Conservation (phyloP, 2,797 vertebrate genomes). For the Oceanodroma leucorhoa region DNA sequence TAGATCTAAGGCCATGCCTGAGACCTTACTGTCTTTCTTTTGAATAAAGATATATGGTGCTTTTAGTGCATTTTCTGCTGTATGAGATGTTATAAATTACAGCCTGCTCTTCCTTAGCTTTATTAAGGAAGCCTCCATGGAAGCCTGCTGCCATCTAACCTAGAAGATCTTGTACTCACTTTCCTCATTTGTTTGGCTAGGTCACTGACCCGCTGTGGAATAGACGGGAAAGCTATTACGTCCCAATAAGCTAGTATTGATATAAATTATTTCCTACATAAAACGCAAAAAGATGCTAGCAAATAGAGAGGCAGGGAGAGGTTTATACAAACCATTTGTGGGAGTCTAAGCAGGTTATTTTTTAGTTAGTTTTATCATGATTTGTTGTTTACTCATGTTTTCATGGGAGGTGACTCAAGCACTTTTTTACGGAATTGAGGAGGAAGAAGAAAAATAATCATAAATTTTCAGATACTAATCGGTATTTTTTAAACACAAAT, state of each 20-base stretch:
- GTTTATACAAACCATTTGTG: background rate
- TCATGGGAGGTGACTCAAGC: background rate
- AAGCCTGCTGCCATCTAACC: background rate
- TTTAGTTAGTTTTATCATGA: background rate
- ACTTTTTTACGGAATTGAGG: background rate
- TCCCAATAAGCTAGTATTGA: background rate
- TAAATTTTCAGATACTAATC: background rate
- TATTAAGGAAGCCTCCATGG: background rate
- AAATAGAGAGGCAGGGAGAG: background rate
- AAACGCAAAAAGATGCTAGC: background rate
- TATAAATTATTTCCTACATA: background rate
- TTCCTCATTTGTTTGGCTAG: background rate
- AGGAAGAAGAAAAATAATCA: background rate
- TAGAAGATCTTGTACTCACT: background rate
- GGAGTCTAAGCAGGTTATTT: background rate
- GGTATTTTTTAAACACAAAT: background rate
- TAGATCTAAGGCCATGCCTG: background rate
- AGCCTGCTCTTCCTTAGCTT: background rate
- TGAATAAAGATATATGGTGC: background rate
- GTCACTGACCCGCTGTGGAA: background rate
- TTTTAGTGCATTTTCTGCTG: background rate
- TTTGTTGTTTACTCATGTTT: accelerated
- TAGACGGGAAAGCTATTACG: background rate
- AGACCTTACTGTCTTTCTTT: background rate
- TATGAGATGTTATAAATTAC: background rate